Conservation (phyloP, 2,113 vertebrate species). For the Microcebus murinus region DNA sequence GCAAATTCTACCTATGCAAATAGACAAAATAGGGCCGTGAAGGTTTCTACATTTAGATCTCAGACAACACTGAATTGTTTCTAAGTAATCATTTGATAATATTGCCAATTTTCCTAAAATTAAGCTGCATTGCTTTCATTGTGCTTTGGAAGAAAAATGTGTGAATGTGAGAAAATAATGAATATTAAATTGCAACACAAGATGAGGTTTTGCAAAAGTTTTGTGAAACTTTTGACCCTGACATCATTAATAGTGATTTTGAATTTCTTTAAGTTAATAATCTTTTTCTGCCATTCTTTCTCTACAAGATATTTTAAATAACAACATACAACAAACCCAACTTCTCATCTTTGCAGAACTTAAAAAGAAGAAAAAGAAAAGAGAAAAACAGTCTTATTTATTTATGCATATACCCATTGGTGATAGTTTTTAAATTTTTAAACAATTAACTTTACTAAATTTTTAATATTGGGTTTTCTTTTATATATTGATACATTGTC, state of each 20-base stretch:
- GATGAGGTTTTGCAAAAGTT: neutral
- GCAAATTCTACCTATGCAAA: neutral
- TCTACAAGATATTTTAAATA: neutral
- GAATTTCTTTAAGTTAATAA: neutral
- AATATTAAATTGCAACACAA: neutral
- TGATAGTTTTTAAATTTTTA: neutral
- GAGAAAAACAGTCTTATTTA: neutral
- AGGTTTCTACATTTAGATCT: neutral
- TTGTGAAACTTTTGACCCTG: neutral
- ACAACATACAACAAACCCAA: neutral
- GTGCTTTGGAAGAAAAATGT: neutral
- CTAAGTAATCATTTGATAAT: neutral
- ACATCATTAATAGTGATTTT: neutral
- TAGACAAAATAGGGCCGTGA: neutral
- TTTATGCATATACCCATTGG: neutral
- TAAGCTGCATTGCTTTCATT: neutral
- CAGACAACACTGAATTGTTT: neutral
- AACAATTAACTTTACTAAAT: neutral
- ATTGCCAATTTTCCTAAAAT: neutral
- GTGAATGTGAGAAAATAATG: neutral
- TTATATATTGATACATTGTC: neutral
- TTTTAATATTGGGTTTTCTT: neutral
- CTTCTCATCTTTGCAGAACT: neutral
- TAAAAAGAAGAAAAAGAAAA: neutral
- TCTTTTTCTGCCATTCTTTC: neutral